phyloP scores from a whole-genome alignment of 2,888 invertebrate species.

The Catocala fraxini region DNA sequence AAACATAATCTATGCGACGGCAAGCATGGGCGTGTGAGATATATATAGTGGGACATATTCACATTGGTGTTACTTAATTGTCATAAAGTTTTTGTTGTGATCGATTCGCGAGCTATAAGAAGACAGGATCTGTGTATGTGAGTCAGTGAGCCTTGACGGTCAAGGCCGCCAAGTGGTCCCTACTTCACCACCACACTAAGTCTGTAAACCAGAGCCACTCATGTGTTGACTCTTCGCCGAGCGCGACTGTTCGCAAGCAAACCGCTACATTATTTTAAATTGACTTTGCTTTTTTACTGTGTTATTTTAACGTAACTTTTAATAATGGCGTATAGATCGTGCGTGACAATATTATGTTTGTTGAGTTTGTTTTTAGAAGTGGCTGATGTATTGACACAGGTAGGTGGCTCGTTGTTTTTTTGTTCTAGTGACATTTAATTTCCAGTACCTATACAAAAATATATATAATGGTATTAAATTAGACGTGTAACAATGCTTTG shows the following conservation, averaged over 20 bases:
- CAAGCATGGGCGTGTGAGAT: too few species aligned
- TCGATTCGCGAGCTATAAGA: slow-evolving; percentile 34
- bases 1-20: too few species aligned
- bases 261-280: slow-evolving; percentile 12
- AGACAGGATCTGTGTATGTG: slow-evolving; percentile 63
- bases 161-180: slow-evolving; percentile 73
- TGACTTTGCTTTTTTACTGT: slow-evolving; percentile 27
- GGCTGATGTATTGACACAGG: slow-evolving; percentile 70
- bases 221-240: slow-evolving; percentile 42
- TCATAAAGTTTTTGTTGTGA: slow-evolving; percentile 38
- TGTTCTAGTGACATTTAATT: not conserved
- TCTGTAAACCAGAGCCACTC: slow-evolving; percentile 34
- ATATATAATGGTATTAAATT: too few species aligned
- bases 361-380: slow-evolving; percentile 66
- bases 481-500: too few species aligned
- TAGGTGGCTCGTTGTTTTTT: slow-evolving; percentile 53
- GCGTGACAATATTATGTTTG: slow-evolving; percentile 64
- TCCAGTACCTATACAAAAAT: too few species aligned
- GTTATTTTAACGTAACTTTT: slow-evolving; percentile 22
- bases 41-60: slow-evolving; percentile 7
- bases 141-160: slow-evolving; percentile 73
- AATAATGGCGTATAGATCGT: slow-evolving; percentile 52
- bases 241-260: slow-evolving; percentile 39
- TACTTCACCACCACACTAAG: slow-evolving; percentile 53
- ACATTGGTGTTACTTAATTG: slow-evolving; percentile 23